Evolutionary conservation across 2,113 vertebrate genomes (phyloP), one percentile per base, ranked within the genome.

Genomic region (Talpa occidentalis): DNA sequence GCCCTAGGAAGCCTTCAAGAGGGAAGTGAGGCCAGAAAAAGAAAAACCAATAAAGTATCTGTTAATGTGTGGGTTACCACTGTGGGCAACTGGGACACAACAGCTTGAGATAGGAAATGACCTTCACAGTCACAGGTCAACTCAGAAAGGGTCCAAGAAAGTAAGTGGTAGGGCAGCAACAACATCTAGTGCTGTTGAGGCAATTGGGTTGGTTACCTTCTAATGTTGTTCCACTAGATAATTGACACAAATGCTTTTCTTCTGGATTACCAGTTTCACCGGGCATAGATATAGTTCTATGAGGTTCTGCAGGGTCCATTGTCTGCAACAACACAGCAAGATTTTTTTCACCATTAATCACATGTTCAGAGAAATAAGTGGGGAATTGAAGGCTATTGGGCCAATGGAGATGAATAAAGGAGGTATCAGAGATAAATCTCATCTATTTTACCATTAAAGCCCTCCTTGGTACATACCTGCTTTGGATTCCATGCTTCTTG

Each of bases 301-400:
- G 97, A 97, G 99, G 98, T 92, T 99, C 99, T 77, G 99, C 95
- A 28, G 99, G 99, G 97, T 99, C 99, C 99, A 99, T 99, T 94
- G 94, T 98, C 91, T 90, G 79, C 85, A 94, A 89, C 4, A 47
- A 86, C 66, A 90, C 17, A 94, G 32, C 10, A 85, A 24, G 73
- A 66, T 0, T 67, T 79, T 94, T 52, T 67, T 83, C 37, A 64
- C 30, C 21, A 14, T 54, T 82, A 74, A 2, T 92, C 47, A 83
- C 16, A 44, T 35, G 0, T 69, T 78, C 81, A 49, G 17, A 49
- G 42, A 92, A 78, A 32, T 44, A 82, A 94, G 15, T 60, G 44
- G 24, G 32, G 49, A 67, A 87, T 26, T 79, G 11, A 19, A 64
- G 1, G 67, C 26, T 88, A 17, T 44, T 7, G 77, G 79, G 73